Percentiles rank a stretch among this genome's conserved stretches.
These are phyloP conservation scores for Nymphalis io DNA, from an alignment of 1,140 invertebrate species.

Conservation along the genomic window DNA sequence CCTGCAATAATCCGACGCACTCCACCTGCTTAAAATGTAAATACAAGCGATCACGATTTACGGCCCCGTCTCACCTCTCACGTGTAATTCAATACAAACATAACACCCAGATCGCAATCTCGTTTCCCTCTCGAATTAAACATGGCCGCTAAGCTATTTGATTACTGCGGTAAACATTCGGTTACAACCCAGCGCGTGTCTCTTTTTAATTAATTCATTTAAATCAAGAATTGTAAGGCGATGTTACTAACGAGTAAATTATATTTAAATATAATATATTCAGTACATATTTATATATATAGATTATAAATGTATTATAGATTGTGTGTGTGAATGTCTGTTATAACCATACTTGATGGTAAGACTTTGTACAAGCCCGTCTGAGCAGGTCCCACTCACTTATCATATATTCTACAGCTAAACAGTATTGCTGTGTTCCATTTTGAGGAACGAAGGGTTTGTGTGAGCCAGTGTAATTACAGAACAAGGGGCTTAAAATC, in stretches of 20 bases:
- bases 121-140: constrained; percentile 52
- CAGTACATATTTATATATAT: background rate
- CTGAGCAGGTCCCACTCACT: too few relatives aligned
- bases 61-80: constrained; percentile 5
- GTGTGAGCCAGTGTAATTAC: too few relatives aligned
- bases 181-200: background rate
- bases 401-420: too few relatives aligned
- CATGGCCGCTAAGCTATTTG: constrained; percentile 14
- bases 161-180: constrained; percentile 19
- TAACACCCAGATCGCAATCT: constrained; percentile 44
- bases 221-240: too few relatives aligned
- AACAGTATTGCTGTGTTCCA: too few relatives aligned
- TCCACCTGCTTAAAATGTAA: constrained; percentile 5
- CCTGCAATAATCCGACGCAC: background rate
- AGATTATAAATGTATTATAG: too few relatives aligned
- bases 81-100: constrained; percentile 51
- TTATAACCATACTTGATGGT: too few relatives aligned
- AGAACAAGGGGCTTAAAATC: too few relatives aligned
- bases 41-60: constrained; percentile 4
- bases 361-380: too few relatives aligned
- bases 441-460: too few relatives aligned
- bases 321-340: too few relatives aligned
- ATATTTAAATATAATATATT: too few relatives aligned
- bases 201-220: background rate
- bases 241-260: background rate